Evolutionary conservation across 2,888 invertebrate genomes (phyloP), one percentile per base, ranked within the genome.

Genomic region (Drosophila buzzatii): DNA sequence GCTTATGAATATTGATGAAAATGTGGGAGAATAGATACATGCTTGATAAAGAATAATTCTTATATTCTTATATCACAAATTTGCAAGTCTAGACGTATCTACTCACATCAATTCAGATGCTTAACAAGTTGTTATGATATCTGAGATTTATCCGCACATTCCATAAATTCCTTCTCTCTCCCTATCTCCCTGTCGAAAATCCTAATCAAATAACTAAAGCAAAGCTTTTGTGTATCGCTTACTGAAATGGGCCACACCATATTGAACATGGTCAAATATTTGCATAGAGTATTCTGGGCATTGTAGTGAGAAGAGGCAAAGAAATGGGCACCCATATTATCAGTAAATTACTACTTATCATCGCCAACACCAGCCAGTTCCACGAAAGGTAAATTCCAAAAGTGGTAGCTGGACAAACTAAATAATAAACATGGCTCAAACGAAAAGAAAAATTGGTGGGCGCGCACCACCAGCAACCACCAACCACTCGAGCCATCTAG

Each of bases 301-400:
- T 23, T 45, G 41, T 39, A 27, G 35, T 51, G 16, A 39, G 49
- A 44, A 47, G 27, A 45, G 20, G 12, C 23, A 16, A 56, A 53
- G 33, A n/a, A 59, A 60, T 44, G 56, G 56, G 18, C 37, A 27
- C 18, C 53, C 42, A 61, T 57, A 74, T 87, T 90, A 90, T 91
- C 91, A 79, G 89, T 86, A 91, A 90, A 91, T 91, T 73, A 91
- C 91, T 89, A 88, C 88, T 91, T 87, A 90, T 91, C 90, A 91
- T 90, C 89, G 72, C 51, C 42, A 33, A 45, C 49, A 39, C 42
- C 69, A 82, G 77, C 42, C 69, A 85, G 77, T 90, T 90, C 91
- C 74, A 79, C 52, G 85, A 82, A 89, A 75, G 73, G 62, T 65
- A 20, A 63, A 61, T 61, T 20, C 49, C 51, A 61, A 79, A 73